Evolutionary conservation across 2,113 vertebrate species (phyloP).

Genomic region (Myocastor coypus): DNA sequence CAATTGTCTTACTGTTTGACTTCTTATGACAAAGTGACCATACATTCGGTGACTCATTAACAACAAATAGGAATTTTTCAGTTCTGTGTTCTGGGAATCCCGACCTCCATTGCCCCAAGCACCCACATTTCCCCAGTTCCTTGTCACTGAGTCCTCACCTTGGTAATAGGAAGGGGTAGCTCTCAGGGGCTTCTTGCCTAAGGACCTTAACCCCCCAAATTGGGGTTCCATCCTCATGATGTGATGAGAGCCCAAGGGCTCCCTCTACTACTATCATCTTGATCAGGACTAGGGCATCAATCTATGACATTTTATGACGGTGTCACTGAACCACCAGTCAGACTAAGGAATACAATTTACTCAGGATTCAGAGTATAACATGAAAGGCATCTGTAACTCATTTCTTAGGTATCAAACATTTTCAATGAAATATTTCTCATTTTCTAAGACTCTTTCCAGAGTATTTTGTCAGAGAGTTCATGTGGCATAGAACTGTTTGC

Average conservation of each 20-base stretch:
- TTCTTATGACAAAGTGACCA: too few relatives aligned
- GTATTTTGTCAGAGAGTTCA: not conserved
- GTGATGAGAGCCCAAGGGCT: not conserved
- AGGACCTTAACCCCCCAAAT: not conserved
- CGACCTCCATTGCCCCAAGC: too few relatives aligned
- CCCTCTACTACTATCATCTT: not conserved
- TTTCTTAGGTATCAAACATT: constrained; percentile 25
- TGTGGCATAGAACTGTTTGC: not conserved
- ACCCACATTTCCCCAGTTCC: not conserved
- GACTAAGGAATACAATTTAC: not conserved
- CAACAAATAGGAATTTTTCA: not conserved
- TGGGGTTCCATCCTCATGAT: not conserved
- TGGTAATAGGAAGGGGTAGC: not conserved
- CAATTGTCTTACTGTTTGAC: not conserved
- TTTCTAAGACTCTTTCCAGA: not conserved
- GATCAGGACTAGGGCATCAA: not conserved
- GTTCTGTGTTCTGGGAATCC: not conserved
- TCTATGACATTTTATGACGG: not conserved
- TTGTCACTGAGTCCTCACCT: not conserved
- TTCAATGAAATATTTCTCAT: not conserved
- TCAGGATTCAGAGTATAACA: not conserved
- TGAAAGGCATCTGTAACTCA: not conserved
- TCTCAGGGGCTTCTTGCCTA: not conserved
- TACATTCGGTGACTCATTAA: not conserved
- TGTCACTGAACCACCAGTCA: not conserved